These are phyloP conservation scores for Gnathonemus longibarbis DNA, from an alignment of 2,113 vertebrate genomes.

Conservation along the genomic window DNA sequence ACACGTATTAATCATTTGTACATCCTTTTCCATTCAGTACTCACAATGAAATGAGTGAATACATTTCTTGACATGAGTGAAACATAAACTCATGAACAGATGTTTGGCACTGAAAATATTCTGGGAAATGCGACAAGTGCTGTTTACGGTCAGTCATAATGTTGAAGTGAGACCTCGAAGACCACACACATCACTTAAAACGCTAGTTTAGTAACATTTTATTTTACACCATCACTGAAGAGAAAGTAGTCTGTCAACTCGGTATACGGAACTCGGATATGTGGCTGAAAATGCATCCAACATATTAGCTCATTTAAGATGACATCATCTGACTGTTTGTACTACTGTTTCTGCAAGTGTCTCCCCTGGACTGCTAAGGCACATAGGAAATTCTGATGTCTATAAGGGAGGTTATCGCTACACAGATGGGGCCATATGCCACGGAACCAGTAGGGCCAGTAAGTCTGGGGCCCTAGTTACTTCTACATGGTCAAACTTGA, in stretches of 20 bases:
- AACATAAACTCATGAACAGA: background rate
- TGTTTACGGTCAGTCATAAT: background rate
- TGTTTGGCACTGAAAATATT: background rate
- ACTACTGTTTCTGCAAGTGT: background rate
- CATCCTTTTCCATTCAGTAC: background rate
- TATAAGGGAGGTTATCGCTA: background rate
- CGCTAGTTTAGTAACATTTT: background rate
- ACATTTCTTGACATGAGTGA: background rate
- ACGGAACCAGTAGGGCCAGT: background rate
- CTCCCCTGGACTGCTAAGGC: background rate
- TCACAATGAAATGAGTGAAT: background rate
- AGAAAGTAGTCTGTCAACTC: background rate
- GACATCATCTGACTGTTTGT: background rate
- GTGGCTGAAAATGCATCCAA: background rate
- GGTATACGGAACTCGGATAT: background rate
- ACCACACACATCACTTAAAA: background rate
- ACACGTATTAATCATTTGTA: background rate
- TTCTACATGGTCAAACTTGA: background rate
- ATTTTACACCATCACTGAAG: background rate
- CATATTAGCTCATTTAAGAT: background rate
- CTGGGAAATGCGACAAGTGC: background rate
- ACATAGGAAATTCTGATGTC: background rate
- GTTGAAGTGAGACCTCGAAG: background rate
- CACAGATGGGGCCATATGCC: background rate
- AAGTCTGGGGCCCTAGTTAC: background rate